Evolutionary conservation across 2,797 vertebrate species (phyloP), one percentile per base, ranked within the genome.

Genomic region (Anomalospiza imberbis): DNA sequence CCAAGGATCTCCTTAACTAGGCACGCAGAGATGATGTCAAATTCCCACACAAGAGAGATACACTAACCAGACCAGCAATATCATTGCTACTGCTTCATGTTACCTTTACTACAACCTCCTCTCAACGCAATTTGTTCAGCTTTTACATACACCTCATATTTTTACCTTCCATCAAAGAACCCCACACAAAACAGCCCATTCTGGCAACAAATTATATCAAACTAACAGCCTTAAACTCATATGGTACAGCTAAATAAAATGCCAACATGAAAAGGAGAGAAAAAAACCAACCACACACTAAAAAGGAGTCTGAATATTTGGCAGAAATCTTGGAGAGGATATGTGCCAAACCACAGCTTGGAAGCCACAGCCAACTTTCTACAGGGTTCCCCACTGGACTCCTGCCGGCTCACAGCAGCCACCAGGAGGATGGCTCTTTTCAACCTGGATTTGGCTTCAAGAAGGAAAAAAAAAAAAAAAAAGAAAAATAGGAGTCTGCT

Each of bases 261-360:
- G 91, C 93, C 97, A 97, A 96, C 89, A 94, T 93, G 78, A 95
- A 97, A 97, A 95, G 66, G 36, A 74, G 83, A 86, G 61, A 32
- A 83, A 84, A 40, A 34, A 17, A 40, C 36, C 17, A 40, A 16
- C 17, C 10, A 42, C 48, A 12, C 10, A 72, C 57, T 82, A 66
- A 78, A 93, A 94, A 95, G 76, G 85, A 94, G 78, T 70, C 79
- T 84, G 88, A 96, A 89, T 87, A 89, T 94, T 96, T 97, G 97
- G 97, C 97, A 97, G 92, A 94, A 95, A 88, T 85, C 53, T 95
- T 67, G 75, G 36, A 28, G 75, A 79, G 93, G 95, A 95, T 22
- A 8, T 10, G 32, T 93, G 97, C 97, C 97, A 98, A 98, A 97
- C 97, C 97, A 97, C 97, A 98, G 92, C 70, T 90, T 93, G 80